Conservation (phyloP, 2,797 vertebrate genomes). For the Sylvilagus floridanus region DNA sequence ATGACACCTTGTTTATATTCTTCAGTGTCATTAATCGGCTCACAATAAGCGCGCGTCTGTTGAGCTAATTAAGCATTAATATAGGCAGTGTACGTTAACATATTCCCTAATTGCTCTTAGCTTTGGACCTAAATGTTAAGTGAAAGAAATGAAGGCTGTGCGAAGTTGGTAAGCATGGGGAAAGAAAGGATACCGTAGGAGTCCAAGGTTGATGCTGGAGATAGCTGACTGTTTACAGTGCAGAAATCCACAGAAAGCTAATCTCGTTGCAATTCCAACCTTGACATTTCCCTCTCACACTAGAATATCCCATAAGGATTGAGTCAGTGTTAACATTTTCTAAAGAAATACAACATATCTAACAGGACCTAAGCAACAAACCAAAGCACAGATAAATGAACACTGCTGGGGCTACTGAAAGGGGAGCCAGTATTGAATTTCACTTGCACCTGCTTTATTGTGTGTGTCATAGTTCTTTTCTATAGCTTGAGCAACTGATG, state of each 20-base stretch:
- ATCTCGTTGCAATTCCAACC: conserved; percentile 68
- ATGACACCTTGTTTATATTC: not conserved
- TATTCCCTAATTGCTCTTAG: not conserved
- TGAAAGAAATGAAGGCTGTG: conserved; percentile 14
- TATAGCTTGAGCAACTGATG: conserved; percentile 50
- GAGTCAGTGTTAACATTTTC: conserved; percentile 78
- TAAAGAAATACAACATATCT: conserved; percentile 76
- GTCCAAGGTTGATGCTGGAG: not conserved
- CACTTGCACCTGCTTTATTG: conserved; percentile 62
- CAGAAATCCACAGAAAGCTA: conserved; percentile 31
- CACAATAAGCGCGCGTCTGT: not conserved
- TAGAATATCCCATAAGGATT: conserved; percentile 65
- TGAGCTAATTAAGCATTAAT: not conserved
- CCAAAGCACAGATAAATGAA: conserved; percentile 57
- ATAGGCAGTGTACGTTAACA: not conserved
- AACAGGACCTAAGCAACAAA: conserved; percentile 75
- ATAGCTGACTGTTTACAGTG: conserved; percentile 67
- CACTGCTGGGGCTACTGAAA: conserved; percentile 63
- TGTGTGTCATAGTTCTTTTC: conserved; percentile 71
- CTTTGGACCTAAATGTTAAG: not conserved
- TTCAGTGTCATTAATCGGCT: not conserved
- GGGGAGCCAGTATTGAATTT: conserved; percentile 45
- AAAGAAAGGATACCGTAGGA: not conserved
- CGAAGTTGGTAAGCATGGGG: not conserved
- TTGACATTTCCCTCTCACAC: conserved; percentile 76